Percentiles rank a stretch among this genome's conserved stretches.
These are phyloP conservation scores for Leucosticte australis DNA, from an alignment of 2,113 vertebrate species.

Conservation along the genomic window DNA sequence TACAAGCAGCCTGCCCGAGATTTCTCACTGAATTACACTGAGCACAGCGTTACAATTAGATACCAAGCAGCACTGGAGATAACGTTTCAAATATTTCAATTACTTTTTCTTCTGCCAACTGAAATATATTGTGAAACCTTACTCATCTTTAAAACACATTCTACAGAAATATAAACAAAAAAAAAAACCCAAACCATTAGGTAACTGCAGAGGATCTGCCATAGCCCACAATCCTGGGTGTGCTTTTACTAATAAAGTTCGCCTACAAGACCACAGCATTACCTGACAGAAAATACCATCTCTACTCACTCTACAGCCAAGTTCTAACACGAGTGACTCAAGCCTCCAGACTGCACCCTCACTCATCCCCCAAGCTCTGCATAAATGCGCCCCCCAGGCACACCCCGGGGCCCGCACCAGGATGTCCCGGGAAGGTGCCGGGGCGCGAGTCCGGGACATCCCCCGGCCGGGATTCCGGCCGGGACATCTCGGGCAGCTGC, in stretches of 20 bases:
- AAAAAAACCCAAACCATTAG: no score
- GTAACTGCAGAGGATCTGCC: not conserved
- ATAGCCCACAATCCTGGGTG: fast-evolving
- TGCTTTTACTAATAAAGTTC: not conserved
- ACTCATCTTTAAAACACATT: not conserved
- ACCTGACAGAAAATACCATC: not conserved
- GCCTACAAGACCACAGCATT: not conserved
- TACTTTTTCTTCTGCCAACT: not conserved
- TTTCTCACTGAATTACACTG: not conserved
- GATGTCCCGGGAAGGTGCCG: not conserved
- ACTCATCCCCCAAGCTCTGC: no score
- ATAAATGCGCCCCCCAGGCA: fast-evolving
- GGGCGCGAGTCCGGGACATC: not conserved
- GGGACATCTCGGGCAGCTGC: not conserved
- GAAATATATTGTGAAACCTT: not conserved
- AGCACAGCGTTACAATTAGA: not conserved
- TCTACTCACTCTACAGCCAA: not conserved
- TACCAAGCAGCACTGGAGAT: not conserved
- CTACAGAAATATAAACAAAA: not conserved
- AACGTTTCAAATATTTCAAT: not conserved
- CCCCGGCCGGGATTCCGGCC: not conserved
- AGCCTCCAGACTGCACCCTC: not conserved
- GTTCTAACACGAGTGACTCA: not conserved
- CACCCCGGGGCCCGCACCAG: not conserved
- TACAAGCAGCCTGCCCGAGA: not conserved